Base-by-base conservation (phyloP, 2,888 invertebrate species). In the Ormyrus nitidulus region DNA sequence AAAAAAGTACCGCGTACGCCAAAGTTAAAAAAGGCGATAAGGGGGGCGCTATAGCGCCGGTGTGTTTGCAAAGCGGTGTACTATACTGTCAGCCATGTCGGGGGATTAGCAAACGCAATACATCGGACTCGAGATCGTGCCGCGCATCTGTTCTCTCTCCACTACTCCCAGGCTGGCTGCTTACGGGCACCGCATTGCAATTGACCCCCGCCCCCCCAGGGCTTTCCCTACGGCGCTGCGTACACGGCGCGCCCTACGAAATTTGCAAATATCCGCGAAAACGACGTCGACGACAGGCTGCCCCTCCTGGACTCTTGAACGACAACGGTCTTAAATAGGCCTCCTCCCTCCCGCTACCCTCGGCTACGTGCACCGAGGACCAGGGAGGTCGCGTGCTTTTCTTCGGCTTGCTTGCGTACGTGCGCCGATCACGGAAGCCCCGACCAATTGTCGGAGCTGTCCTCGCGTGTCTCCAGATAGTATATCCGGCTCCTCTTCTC, bases 61-160 rank as follows among this genome's bases (percentile, higher is more conserved):
- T 71, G 71, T 87, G 86, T 89, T 89, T 89, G 89, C 88, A 87
- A 88, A 89, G 89, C 88, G 87, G 86, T 88, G 89, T 88, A 89
- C 89, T 89, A 89, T 89, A 88, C 88, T 87, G 89, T 89, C 88
- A 88, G 88, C 86, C 87, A 88, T 88, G 89, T 88, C 84, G 87
- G 86, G 77, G 89, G 89, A 89, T 89, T 89, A 89, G 88, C 89
- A 89, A 89, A 89, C 88, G 88, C 88, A 87, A 88, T 89, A 89
- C 89, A 87, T 89, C 88, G 87, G 86, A 85, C 85, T 87, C 86
- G 87, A 85, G 87, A 89, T 89, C 89, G 88, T 89, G 87, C 88
- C 85, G 88, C 85, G 88, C 89, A 89, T 89, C 89, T 89, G 89
- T 89, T 89, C 88, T 84, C 86, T 85, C 72, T 76, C 68, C 34